Evolutionary conservation across 2,888 invertebrate genomes (phyloP), one percentile per base, ranked within the genome.

Genomic region (Hypsopygia costalis): DNA sequence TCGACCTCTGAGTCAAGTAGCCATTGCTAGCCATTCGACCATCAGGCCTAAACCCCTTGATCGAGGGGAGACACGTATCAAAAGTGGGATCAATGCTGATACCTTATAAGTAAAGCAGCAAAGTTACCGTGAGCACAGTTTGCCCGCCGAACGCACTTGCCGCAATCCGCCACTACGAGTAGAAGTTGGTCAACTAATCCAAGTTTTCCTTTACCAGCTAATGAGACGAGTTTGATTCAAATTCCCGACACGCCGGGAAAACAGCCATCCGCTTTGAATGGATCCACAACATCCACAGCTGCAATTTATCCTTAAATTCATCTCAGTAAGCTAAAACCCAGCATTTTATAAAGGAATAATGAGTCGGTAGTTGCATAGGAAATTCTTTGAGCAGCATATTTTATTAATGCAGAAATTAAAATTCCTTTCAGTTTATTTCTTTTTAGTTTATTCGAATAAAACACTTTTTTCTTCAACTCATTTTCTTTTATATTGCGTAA

Each of bases 161-260:
- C 55, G 62, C 69, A 63, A 62, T 68, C 56, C 62, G 63, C 66
- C 64, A 58, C 73, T 72, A 62, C 58, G 74, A 86, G 79, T 85
- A 62, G 58, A 75, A 86, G 79, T 85, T 82, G 80, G 72, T 76
- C 81, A 86, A 87, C 86, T 87, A 86, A 87, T 87, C 81, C 85
- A 86, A 87, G 85, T 86, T 86, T 85, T 83, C 81, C 82, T 78
- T 76, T 78, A 77, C 81, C 63, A 69, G 69, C 79, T 86, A 87
- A 87, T 86, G 85, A 86, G 81, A 79, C 77, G 83, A 83, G 82
- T 83, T 87, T 83, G 82, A 87, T 85, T 81, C 73, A 33, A 39
- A 39, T 34, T 39, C 39, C 12, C 33, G 33, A 25, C 39, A 25
- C 39, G 77, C 36, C 36, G 10, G 11, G 37, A 31, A 36, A 31